phyloP scores from a whole-genome alignment of 2,113 vertebrate species.

The Neoarius graeffei region DNA sequence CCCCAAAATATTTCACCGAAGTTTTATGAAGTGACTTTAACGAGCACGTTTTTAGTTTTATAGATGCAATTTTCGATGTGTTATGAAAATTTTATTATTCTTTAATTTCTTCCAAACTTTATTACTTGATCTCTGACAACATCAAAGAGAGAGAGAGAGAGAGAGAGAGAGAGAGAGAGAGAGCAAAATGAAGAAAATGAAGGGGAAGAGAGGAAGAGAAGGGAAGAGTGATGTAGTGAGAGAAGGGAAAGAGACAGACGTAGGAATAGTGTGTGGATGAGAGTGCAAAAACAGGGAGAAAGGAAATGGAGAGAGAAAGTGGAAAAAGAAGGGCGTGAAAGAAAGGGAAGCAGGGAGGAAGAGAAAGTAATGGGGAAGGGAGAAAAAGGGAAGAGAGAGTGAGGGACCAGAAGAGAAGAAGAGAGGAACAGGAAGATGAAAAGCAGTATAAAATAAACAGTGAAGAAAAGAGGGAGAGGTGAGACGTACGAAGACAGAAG shows the following conservation, averaged over 20 bases:
- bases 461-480: slow-evolving; percentile 20
- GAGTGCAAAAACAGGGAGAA: not conserved
- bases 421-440: slow-evolving; percentile 26
- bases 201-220: not conserved
- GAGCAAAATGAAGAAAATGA: too few species aligned
- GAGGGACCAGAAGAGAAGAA: not conserved
- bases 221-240: not conserved
- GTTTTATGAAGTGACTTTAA: slow-evolving; percentile 9
- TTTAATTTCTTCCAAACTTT: slow-evolving; percentile 2
- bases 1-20: not conserved
- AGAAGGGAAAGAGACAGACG: not conserved
- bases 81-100: not conserved
- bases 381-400: slow-evolving; percentile 1
- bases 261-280: not conserved
- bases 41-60: not conserved
- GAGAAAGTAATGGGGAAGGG: slow-evolving; percentile 4
- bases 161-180: not conserved
- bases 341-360: not conserved
- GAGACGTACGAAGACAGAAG: not conserved
- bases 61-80: not conserved
- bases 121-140: not conserved
- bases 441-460: slow-evolving; percentile 16
- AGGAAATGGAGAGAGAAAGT: not conserved
- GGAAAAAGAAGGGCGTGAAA: not conserved
- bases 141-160: not conserved